Evolutionary conservation across 2,797 vertebrate genomes (phyloP).

Genomic region (Crocodylus rhombifer): DNA sequence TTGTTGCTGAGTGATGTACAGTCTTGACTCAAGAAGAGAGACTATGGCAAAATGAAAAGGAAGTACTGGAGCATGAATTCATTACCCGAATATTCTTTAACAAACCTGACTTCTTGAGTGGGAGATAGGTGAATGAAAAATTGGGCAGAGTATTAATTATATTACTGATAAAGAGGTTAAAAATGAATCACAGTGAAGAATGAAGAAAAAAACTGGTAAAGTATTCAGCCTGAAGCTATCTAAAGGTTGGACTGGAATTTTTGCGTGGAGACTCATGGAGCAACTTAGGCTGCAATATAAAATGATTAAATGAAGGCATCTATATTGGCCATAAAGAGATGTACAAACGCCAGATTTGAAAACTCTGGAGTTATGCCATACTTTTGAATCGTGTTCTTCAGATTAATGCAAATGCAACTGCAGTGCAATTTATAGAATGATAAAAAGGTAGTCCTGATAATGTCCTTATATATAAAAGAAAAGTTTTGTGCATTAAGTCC

Average conservation of each 20-base stretch:
- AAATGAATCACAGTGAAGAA: not conserved
- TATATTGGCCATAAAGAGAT: too few species aligned
- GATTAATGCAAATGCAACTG: too few species aligned
- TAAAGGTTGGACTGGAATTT: not conserved
- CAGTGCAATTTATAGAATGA: too few species aligned
- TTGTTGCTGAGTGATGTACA: not conserved
- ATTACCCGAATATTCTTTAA: not conserved
- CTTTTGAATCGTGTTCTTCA: too few species aligned
- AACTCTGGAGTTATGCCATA: too few species aligned
- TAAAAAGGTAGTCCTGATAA: too few species aligned
- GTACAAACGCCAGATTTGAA: too few species aligned
- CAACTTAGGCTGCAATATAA: not conserved
- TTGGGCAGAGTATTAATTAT: not conserved
- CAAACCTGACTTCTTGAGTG: not conserved
- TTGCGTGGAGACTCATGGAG: not conserved
- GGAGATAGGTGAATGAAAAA: not conserved
- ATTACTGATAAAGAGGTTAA: not conserved
- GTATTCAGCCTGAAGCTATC: not conserved
- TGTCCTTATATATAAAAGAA: too few species aligned
- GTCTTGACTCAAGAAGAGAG: not conserved
- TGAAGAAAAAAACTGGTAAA: not conserved
- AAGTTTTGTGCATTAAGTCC: too few species aligned
- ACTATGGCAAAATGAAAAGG: not conserved
- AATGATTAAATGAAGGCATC: too few species aligned
- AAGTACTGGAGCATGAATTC: not conserved